Conservation (phyloP, 2,113 vertebrate genomes). For the Oreochromis tanganicae region DNA sequence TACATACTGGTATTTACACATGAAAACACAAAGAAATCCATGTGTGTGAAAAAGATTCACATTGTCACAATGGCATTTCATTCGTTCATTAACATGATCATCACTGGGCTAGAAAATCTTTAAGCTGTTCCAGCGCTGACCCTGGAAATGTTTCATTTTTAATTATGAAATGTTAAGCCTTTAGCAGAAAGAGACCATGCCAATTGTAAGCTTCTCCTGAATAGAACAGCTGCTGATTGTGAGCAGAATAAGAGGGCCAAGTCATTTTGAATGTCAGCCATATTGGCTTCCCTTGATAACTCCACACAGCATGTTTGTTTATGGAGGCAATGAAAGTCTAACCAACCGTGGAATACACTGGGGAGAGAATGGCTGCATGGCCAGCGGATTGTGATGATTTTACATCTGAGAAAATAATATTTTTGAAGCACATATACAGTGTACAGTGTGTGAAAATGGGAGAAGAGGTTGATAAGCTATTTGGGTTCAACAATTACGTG, state of each 20-base stretch:
- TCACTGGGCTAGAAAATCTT: slow-evolving; percentile 10
- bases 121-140: neutral
- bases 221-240: slow-evolving; percentile 50
- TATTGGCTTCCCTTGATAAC: slow-evolving; percentile 48
- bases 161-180: slow-evolving; percentile 43
- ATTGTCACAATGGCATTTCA: neutral
- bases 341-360: slow-evolving; percentile 15
- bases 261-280: slow-evolving; percentile 60
- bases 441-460: neutral
- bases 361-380: neutral
- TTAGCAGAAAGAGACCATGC: neutral
- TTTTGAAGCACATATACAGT: neutral
- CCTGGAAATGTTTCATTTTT: slow-evolving; percentile 35
- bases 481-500: neutral
- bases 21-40: neutral
- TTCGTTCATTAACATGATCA: slow-evolving; percentile 1
- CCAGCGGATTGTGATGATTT: neutral
- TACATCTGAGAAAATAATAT: neutral
- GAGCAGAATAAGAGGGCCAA: slow-evolving; percentile 36
- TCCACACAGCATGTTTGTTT: slow-evolving; percentile 47
- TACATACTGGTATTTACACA: neutral
- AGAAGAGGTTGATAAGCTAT: neutral
- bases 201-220: slow-evolving; percentile 17
- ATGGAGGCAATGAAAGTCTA: slow-evolving; percentile 45
- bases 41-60: neutral